Percentiles rank a stretch among this genome's conserved stretches.
These are phyloP conservation scores for Mus pahari DNA, from an alignment of 2,113 vertebrate genomes.

Conservation along the genomic window DNA sequence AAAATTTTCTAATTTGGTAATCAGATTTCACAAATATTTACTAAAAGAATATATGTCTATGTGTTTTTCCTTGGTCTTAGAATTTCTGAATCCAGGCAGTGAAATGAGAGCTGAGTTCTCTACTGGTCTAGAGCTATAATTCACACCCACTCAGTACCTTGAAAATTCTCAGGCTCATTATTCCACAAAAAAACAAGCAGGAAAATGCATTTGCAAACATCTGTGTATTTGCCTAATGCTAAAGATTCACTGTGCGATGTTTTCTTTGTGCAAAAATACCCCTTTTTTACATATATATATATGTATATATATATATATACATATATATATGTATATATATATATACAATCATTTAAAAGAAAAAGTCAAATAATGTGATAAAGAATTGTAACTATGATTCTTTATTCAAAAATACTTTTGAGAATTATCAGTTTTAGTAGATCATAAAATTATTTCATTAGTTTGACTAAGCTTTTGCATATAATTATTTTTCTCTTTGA, in stretches of 20 bases:
- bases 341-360: not conserved
- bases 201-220: not conserved
- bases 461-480: not conserved
- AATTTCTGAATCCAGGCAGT: not conserved
- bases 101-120: not conserved
- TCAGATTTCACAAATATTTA: slow-evolving; percentile 7
- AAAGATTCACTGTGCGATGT: not conserved
- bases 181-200: not conserved
- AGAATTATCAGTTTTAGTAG: not conserved
- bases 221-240: not conserved
- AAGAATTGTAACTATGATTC: not conserved
- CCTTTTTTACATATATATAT: no score
- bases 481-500: not conserved
- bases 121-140: not conserved
- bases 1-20: not conserved
- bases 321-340: no score
- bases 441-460: not conserved
- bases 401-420: not conserved
- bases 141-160: not conserved
- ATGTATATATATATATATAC: no score
- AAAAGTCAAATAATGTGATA: not conserved
- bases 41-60: not conserved
- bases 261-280: not conserved
- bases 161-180: not conserved
- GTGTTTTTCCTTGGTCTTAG: not conserved